Evolutionary conservation across 92 coral and sea anemone genomes (phyloP), one percentile per base, ranked within the genome.

Genomic region (Parazoanthus atlanticus): DNA sequence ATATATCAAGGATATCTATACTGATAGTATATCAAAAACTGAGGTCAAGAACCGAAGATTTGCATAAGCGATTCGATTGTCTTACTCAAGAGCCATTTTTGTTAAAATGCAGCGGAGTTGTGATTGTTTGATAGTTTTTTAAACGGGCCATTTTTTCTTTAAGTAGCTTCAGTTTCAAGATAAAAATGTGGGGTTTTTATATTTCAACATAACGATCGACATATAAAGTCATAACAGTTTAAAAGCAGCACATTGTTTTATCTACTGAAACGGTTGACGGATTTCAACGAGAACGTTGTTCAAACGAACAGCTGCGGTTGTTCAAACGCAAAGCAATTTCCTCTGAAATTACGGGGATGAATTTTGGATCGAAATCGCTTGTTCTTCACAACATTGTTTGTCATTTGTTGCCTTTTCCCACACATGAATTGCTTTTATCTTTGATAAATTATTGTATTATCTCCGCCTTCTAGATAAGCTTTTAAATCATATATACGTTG

Each of bases 281-380:
- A 74, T 21, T 23, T 41, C 29, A 74, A 36, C 43, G 15, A 15
- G 46, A 74, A 74, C 10, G 36, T 17, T 32, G 43, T 36, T 41
- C 13, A 36, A 75, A 36, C 16, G 79, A 75, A 47, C 79, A 75
- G 79, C 79, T 75, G 69, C 28, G n/a, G 79, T 75, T 21, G 34
- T 75, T 36, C 3, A 21, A 19, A 61, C 17, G 69, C 25, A 23
- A 74, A 1, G 41, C n/a, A 75, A 75, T 75, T 75, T 75, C 79
- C 49, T 75, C 69, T 61, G 69, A 61, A 25, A 15, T 21, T 4
- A 74, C n/a, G 17, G 40, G 79, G 28, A 25, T 17, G 41, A 74
- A 33, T 33, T 74, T 17, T 74, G 78, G 47, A 74, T 11, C 49
- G 12, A 46, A 74, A 74, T 33, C 21, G 26, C 49, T 75, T 36